These are phyloP conservation scores for Cyclina sinensis DNA, from an alignment of 1,140 invertebrate species.

Conservation along the genomic window DNA sequence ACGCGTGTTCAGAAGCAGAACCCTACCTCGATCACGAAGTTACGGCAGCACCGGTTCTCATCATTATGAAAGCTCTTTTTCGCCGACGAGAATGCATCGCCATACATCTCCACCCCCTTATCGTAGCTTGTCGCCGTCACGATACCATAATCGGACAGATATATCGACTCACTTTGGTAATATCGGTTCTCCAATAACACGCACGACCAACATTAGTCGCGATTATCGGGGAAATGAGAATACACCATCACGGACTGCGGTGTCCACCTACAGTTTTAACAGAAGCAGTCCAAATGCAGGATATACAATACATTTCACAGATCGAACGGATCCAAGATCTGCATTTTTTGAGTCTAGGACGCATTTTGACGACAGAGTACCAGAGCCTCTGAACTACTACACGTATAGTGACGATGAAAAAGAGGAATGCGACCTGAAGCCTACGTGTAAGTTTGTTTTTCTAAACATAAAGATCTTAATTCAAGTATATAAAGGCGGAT, in stretches of 20 bases:
- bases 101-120: background rate
- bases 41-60: background rate
- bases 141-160: background rate
- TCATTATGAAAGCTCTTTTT: background rate
- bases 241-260: background rate
- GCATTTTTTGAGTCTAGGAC: background rate
- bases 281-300: background rate
- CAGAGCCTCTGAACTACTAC: background rate
- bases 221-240: background rate
- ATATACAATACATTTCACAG: background rate
- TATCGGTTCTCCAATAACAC: background rate
- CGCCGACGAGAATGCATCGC: background rate
- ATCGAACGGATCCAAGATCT: background rate
- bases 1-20: background rate
- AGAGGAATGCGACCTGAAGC: background rate
- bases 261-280: background rate
- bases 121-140: background rate
- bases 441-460: background rate
- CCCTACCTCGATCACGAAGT: background rate
- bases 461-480: too few species aligned
- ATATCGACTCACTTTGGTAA: background rate
- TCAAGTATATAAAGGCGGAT: too few species aligned
- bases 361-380: background rate
- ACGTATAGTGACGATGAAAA: slow-evolving; percentile 34
- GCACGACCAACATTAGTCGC: background rate